Evolutionary conservation across 2,888 invertebrate genomes (phyloP), one percentile per base, ranked within the genome.

Genomic region (Glaucopsyche alexis): DNA sequence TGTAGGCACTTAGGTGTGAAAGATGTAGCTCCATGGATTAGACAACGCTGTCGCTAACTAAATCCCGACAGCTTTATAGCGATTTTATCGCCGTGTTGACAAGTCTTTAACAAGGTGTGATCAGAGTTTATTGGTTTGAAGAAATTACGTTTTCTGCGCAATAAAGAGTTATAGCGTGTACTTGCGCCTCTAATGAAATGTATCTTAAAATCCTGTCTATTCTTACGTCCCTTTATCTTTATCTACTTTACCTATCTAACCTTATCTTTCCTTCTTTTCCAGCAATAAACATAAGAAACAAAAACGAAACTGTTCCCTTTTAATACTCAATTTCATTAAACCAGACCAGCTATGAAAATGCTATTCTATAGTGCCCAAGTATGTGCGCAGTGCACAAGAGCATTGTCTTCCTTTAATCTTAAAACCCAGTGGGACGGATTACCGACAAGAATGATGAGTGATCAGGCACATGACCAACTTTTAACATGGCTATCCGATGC

Each of bases 21-120:
- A 29, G 29, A 29, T 29, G 29, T 29, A 29, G 29, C 29, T 29
- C 29, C 14, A 13, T 8, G 13, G 7, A n/a, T 42, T 69, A 29
- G 16, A 29, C 47, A 19, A 38, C 29, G 52, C n/a, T n/a, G n/a
- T n/a, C n/a, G n/a, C 73, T 70, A 71, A 50, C 67, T 73, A 64
- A 74, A 72, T 74, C 67, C 64, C 70, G 65, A 71, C 74, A 52
- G 74, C 78, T 81, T 82, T 80, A 83, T 79, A 73, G 78, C 74
- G 78, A 72, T 76, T 81, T 83, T 81, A 84, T 79, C 78, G 72
- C 74, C 49, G 69, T 80, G 79, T 80, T 83, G 81, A 81, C 81
- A 79, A 77, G 76, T 73, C 74, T 72, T 79, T 74, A 77, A 80
- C 73, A 74, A 76, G 72, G 73, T 74, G 73, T 64, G 38, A 55